Evolutionary conservation across 2,888 invertebrate genomes (phyloP).

Genomic region (Ophion ellenae): DNA sequence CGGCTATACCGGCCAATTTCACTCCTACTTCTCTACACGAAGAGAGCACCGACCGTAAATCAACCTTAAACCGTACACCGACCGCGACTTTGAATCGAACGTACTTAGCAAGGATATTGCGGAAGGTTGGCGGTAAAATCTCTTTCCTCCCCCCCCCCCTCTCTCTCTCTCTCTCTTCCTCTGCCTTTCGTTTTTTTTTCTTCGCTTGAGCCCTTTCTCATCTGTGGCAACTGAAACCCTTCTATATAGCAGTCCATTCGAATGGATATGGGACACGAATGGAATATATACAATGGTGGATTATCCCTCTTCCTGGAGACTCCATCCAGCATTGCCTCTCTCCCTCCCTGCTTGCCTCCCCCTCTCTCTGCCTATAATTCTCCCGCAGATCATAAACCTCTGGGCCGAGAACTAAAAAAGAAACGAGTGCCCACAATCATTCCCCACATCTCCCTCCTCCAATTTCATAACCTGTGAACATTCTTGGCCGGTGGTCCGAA

Average conservation of each 20-base stretch:
- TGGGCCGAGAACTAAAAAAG: conserved; percentile 46
- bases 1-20: conserved; percentile 59
- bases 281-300: conserved; percentile 73
- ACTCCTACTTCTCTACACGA: conserved; percentile 40
- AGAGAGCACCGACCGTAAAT: conserved; percentile 78
- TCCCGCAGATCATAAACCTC: conserved; percentile 60
- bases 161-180: conserved; percentile 3
- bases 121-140: conserved; percentile 46
- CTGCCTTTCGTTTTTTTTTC: too few species aligned
- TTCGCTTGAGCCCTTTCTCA: conserved; percentile 26
- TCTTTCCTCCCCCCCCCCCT: conserved; percentile 28
- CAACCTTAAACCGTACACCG: conserved; percentile 78
- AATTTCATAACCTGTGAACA: conserved; percentile 43
- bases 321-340: conserved; percentile 19
- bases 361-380: conserved; percentile 4
- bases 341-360: conserved; percentile 18
- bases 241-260: conserved; percentile 54
- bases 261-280: conserved; percentile 72
- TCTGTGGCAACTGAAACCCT: conserved; percentile 61
- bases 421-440: conserved; percentile 54
- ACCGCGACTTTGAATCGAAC: conserved; percentile 82
- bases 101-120: conserved; percentile 77
- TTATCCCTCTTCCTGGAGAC: conserved; percentile 54
- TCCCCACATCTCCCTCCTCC: conserved; percentile 3
- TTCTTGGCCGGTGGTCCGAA: conserved; percentile 60